Percentiles rank a stretch among this genome's conserved stretches.
These are phyloP conservation scores for Piprites chloris DNA, from an alignment of 2,113 vertebrate genomes.

Conservation along the genomic window DNA sequence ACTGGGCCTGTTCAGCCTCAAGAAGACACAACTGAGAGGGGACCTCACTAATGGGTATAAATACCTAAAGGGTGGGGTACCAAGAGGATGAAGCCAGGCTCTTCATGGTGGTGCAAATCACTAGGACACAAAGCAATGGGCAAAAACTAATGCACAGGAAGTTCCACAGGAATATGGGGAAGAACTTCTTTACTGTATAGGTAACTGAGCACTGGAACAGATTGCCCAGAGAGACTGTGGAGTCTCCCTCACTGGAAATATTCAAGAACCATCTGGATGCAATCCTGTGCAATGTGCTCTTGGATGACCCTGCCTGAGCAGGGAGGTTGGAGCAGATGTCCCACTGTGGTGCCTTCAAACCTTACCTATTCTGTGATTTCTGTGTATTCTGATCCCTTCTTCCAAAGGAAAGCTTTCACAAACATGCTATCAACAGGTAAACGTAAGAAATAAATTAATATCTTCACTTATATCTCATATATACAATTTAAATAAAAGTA, in stretches of 20 bases:
- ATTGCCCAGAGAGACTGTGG: not conserved
- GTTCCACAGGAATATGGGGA: not conserved
- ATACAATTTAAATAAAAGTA: not conserved
- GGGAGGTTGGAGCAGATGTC: not conserved
- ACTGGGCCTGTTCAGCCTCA: not conserved
- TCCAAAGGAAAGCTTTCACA: not conserved
- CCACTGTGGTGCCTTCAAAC: not conserved
- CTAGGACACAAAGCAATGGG: too few species aligned
- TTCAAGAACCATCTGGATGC: not conserved
- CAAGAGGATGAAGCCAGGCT: not conserved
- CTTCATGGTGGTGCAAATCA: too few species aligned
- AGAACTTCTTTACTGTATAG: rapidly evolving
- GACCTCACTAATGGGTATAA: not conserved
- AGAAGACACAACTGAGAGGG: not conserved
- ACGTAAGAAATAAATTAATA: not conserved
- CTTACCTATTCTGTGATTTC: not conserved
- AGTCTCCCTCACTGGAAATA: not conserved
- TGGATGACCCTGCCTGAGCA: not conserved
- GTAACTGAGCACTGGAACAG: not conserved
- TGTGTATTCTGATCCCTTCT: not conserved
- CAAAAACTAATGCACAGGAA: not conserved
- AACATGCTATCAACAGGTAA: not conserved
- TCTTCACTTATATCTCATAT: not conserved
- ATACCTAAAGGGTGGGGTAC: rapidly evolving
- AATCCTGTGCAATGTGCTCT: not conserved